Base-by-base conservation (phyloP, 2,888 invertebrate genomes). In the Cordilura impudica region DNA sequence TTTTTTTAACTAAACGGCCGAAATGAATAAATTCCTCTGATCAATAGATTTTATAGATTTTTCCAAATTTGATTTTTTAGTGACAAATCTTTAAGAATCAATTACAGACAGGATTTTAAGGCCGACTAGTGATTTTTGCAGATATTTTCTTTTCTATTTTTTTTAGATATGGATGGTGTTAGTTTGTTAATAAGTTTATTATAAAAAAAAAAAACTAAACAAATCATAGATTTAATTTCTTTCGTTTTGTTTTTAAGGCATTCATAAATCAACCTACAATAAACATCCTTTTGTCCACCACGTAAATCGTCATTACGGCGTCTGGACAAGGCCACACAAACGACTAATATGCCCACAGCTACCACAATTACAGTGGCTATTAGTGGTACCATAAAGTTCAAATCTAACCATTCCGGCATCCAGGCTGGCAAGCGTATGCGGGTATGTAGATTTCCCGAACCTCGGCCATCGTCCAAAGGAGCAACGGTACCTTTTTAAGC, bases 351-450 rank as follows among this genome's bases (percentile, higher is more conserved):
- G 81, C 97, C 97, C 84, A 97, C 96, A 85, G 97, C 93, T 88
- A 97, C 94, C 83, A 98, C 97, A 84, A 98, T 95, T 79, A 97
- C 92, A 26, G 97, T 97, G 49, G 97, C 97, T 85, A 96, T 93
- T 82, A 97, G 94, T 0, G 97, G 97, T 21, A 98, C 96, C 87
- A 97, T 93, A 82, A 98, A 95, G 90, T 97, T 96, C 78, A 97
- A 93, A 88, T 97, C 96, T 82, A 97, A 92, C 96, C 96, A 96
- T 74, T 94, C 94, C 73, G 94, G 95, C 84, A 96, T 91, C 96
- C 96, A 96, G 0, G 95, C 90, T 4, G 93, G 93, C 80, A 92
- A 89, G 77, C 91, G 92, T 84, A 91, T 91, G 26, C 90, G 91
- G 29, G 90, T 88, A 81, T 89, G 88, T 35, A 90, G 89, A 76